These are phyloP conservation scores for Poecilia wingei DNA, from an alignment of 2,797 vertebrate genomes.

Conservation along the genomic window DNA sequence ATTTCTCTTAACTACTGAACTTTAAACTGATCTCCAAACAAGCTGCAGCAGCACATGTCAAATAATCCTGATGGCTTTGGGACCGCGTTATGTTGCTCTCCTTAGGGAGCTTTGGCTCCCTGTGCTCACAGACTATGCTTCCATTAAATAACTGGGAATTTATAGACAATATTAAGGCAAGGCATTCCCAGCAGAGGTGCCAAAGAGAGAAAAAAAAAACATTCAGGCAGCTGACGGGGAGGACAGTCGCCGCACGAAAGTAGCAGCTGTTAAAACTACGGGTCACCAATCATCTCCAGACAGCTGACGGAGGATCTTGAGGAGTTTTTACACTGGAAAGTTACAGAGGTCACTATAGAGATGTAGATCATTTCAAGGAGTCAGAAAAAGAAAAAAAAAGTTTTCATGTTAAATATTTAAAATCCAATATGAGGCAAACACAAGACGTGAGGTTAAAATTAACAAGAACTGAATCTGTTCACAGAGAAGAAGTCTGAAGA, in stretches of 20 bases:
- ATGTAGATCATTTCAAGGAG: slow-evolving; percentile 9
- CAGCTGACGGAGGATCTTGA: slow-evolving; percentile 59
- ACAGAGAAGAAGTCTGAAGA: not conserved
- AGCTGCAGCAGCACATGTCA: slow-evolving; percentile 28
- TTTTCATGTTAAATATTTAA: not conserved
- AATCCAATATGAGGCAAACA: not conserved
- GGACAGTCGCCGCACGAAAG: slow-evolving; percentile 42
- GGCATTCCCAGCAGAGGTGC: slow-evolving; percentile 51
- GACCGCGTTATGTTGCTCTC: slow-evolving; percentile 38
- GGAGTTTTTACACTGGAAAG: slow-evolving; percentile 43
- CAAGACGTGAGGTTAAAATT: not conserved
- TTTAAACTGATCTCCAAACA: slow-evolving; percentile 29
- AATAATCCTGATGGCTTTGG: slow-evolving; percentile 25
- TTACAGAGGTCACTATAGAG: slow-evolving; percentile 30
- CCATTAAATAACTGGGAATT: slow-evolving; percentile 66
- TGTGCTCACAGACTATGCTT: slow-evolving; percentile 42
- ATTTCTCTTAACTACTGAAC: slow-evolving; percentile 29
- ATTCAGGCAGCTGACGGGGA: slow-evolving; percentile 56
- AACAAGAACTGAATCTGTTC: not conserved
- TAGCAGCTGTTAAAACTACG: slow-evolving; percentile 72
- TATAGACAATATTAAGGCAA: slow-evolving; percentile 47
- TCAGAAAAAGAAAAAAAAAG: slow-evolving; percentile 8
- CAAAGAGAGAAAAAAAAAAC: not conserved
- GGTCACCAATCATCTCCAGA: slow-evolving; percentile 69
- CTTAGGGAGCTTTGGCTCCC: slow-evolving; percentile 39